Evolutionary conservation across 2,113 vertebrate species (phyloP), one percentile per base, ranked within the genome.

Genomic region (Saguinus imperator): DNA sequence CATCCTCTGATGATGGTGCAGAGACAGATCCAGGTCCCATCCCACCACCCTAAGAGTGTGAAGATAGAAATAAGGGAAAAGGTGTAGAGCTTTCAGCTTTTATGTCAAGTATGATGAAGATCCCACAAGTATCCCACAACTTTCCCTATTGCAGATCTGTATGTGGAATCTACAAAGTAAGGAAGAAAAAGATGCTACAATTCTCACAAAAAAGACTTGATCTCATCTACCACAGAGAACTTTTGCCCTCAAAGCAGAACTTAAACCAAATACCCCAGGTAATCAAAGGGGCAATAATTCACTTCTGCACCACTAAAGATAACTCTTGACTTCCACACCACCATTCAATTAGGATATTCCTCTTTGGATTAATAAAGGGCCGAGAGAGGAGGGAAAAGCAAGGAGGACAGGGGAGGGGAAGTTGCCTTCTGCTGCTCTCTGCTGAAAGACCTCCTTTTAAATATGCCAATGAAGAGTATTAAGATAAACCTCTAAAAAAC

Each of bases 121-220:
- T 1, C 5, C 1, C 20, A 37, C 40, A n/a, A 2, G 13, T 9
- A 23, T 52, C 35, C 37, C 0, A 5, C 29, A 14, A 32, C 23
- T 50, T 23, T 61, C 52, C 35, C 43, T 32, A 37, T 27, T 84
- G 35, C 9, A 50, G 27, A 48, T 64, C 17, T 18, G 13, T 45
- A 50, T 20, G 23, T 68, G 66, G 37, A 68, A 80, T 25, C 79
- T 86, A n/a, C 29, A 76, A 76, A 58, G 35, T 50, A 76, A 76
- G 80, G 29, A 73, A 45, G 25, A 80, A 37, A 73, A 40, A 84
- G 70, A 61, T 10, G 64, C 77, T 4, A 61, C 6, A 79, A 52
- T n/a, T 80, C 12, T 85, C 73, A 80, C n/a, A 89, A 77, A 70
- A 84, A 77, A 84, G 12, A 35, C 27, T 35, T 37, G 14, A 68